Percentiles rank a stretch among this genome's conserved stretches.
Evolutionary conservation across 2,797 vertebrate genomes (phyloP).

Genomic region (Gymnoscopelus microlampas): DNA sequence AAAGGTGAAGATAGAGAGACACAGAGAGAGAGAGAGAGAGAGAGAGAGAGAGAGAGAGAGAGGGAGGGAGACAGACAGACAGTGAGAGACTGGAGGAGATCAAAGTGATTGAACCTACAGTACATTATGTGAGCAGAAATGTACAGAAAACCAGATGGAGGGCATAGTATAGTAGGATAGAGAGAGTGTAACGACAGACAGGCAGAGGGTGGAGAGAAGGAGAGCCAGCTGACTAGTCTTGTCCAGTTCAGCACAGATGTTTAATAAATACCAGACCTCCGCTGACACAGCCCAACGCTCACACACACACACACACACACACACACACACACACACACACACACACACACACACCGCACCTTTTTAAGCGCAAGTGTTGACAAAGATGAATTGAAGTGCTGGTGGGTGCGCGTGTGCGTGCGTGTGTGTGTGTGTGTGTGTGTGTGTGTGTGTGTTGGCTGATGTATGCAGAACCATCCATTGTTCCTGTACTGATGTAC

Average conservation of each 20-base stretch:
- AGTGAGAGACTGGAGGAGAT: too few species aligned
- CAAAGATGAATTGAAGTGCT: not conserved
- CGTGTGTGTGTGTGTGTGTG: not conserved
- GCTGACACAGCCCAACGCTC: slow-evolving; percentile 24
- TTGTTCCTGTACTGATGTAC: too few species aligned
- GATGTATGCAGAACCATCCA: too few species aligned
- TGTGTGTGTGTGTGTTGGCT: not conserved
- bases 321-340: slow-evolving; percentile 1
- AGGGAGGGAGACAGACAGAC: too few species aligned
- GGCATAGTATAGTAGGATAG: not conserved
- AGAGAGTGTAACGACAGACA: not conserved
- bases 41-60: too few species aligned
- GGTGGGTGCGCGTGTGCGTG: slow-evolving; percentile 6
- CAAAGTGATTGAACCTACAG: too few species aligned
- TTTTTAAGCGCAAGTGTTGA: not conserved
- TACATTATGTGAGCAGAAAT: too few species aligned
- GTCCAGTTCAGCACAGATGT: slow-evolving; percentile 27
- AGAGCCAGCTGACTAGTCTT: too few species aligned
- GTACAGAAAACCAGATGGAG: too few species aligned
- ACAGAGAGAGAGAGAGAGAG: too few species aligned
- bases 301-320: not conserved
- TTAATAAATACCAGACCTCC: slow-evolving; percentile 52
- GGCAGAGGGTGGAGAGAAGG: not conserved
- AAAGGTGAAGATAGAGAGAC: too few species aligned
- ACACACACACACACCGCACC: not conserved